Evolutionary conservation across 2,888 invertebrate species (phyloP).

Genomic region (Drosophila macrospina): DNA sequence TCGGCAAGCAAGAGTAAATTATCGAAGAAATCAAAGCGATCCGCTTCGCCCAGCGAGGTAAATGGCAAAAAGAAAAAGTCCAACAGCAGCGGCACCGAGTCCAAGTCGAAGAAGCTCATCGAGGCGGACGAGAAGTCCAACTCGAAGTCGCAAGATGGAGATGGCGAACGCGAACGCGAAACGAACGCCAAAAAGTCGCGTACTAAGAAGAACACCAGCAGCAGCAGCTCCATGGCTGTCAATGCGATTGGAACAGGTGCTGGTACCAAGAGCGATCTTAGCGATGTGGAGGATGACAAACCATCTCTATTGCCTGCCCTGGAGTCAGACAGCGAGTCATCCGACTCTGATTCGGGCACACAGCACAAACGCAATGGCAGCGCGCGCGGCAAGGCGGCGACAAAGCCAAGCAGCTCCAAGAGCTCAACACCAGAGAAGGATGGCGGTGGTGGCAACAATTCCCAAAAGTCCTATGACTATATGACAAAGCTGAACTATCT

Average conservation of each 20-base stretch:
- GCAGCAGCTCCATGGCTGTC: slow-evolving; percentile 29
- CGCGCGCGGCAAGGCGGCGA: slow-evolving; percentile 56
- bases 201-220: slow-evolving; percentile 60
- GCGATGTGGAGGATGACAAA: slow-evolving; percentile 78
- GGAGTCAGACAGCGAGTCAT: slow-evolving; percentile 82
- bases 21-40: slow-evolving; percentile 65
- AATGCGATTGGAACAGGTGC: slow-evolving; percentile 3
- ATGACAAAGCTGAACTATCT: slow-evolving; percentile 96
- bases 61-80: slow-evolving; percentile 74
- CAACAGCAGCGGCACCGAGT: slow-evolving; percentile 44
- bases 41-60: slow-evolving; percentile 60
- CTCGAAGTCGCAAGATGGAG: slow-evolving; percentile 48
- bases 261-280: slow-evolving; percentile 71
- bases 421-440: slow-evolving; percentile 69
- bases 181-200: slow-evolving; percentile 53
- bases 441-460: slow-evolving; percentile 28
- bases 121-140: slow-evolving; percentile 58
- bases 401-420: slow-evolving; percentile 62
- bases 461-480: slow-evolving; percentile 90
- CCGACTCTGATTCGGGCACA: slow-evolving; percentile 82
- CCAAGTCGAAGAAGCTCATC: slow-evolving; percentile 54
- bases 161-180: slow-evolving; percentile 59
- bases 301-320: slow-evolving; percentile 62
- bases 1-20: slow-evolving; percentile 42
- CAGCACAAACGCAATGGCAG: slow-evolving; percentile 81